phyloP scores from a whole-genome alignment of 2,888 invertebrate species.

The Cremastinae sp. region DNA sequence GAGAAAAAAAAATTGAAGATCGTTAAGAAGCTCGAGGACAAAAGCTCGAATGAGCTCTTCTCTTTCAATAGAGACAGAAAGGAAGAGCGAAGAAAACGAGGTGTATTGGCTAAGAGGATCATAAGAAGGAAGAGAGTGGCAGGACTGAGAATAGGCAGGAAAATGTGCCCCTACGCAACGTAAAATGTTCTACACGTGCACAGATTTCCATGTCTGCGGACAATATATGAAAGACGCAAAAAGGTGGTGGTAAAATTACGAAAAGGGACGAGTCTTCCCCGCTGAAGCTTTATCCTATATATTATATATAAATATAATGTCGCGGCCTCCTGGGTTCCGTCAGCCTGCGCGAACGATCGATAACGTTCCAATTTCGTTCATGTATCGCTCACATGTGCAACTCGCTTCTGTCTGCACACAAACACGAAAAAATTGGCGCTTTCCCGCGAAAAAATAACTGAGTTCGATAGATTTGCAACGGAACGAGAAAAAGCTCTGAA shows the following conservation, averaged over 20 bases:
- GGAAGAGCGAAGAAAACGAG: constrained; percentile 33
- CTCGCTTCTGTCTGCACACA: constrained; percentile 10
- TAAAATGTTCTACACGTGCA: constrained; percentile 4
- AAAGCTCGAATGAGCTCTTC: constrained; percentile 14
- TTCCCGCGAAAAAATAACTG: not conserved
- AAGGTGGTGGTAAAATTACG: constrained; percentile 52
- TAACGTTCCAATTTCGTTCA: constrained; percentile 53
- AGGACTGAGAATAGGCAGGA: constrained; percentile 19
- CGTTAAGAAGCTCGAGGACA: not conserved
- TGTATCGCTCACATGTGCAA: constrained; percentile 24
- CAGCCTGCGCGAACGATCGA: constrained; percentile 50
- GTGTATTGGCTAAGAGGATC: constrained; percentile 28
- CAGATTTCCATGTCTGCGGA: not conserved
- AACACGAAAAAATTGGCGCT: not conserved
- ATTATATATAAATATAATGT: constrained; percentile 52
- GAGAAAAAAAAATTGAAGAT: too few relatives aligned
- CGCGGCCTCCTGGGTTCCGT: constrained; percentile 38
- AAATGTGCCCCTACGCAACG: constrained; percentile 38
- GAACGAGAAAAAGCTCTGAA: too few relatives aligned
- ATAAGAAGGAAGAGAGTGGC: constrained; percentile 1
- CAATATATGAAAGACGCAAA: not conserved
- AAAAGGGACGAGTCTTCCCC: constrained; percentile 62
- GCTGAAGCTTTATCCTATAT: constrained; percentile 43
- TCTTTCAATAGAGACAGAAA: constrained; percentile 8
- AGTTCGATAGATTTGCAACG: too few relatives aligned